A percentile compares a stretch with the other conserved stretches of the same genome.
phyloP scores from a whole-genome alignment of 2,888 invertebrate genomes.

The Lomographa bimaculata region DNA sequence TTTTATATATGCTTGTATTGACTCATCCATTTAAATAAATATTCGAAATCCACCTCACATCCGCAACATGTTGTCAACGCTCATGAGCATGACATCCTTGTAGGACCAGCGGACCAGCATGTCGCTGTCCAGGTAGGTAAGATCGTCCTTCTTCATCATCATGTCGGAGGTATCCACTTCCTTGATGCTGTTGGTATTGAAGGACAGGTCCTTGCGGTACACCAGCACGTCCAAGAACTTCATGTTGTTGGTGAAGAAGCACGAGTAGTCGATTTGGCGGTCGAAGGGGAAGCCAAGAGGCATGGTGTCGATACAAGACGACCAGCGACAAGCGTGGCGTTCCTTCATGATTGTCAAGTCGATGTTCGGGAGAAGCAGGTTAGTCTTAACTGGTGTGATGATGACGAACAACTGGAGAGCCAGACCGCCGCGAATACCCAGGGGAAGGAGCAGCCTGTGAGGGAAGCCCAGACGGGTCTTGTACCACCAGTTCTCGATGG shows the following conservation, averaged over 20 bases:
- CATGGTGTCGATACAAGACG: conserved; percentile 83
- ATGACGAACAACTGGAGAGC: conserved; percentile 86
- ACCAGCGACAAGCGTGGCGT: conserved; percentile 80
- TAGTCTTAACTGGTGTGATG: conserved; percentile 80
- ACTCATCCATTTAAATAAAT: conserved; percentile 21
- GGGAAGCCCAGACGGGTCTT: conserved; percentile 85
- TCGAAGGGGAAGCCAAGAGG: conserved; percentile 91
- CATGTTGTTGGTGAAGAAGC: conserved; percentile 86
- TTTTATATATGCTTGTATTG: conserved; percentile 27
- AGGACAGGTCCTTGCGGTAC: conserved; percentile 82
- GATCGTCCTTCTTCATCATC: conserved; percentile 72
- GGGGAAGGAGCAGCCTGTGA: conserved; percentile 87
- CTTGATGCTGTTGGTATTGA: conserved; percentile 57
- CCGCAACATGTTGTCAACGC: conserved; percentile 60
- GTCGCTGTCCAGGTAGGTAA: conserved; percentile 68
- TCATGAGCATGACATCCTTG: conserved; percentile 70
- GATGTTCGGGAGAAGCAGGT: conserved; percentile 66
- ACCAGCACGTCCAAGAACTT: conserved; percentile 85
- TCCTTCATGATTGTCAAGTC: conserved; percentile 75
- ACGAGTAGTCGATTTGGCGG: conserved; percentile 82
- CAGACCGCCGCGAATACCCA: conserved; percentile 86
- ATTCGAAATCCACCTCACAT: conserved; percentile 38
- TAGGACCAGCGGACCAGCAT: conserved; percentile 63
- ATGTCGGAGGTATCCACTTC: conserved; percentile 63
- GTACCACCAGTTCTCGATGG: conserved; percentile 82